Evolutionary conservation across 2,797 vertebrate genomes (phyloP).

Genomic region (Ptychadena robeensis): DNA sequence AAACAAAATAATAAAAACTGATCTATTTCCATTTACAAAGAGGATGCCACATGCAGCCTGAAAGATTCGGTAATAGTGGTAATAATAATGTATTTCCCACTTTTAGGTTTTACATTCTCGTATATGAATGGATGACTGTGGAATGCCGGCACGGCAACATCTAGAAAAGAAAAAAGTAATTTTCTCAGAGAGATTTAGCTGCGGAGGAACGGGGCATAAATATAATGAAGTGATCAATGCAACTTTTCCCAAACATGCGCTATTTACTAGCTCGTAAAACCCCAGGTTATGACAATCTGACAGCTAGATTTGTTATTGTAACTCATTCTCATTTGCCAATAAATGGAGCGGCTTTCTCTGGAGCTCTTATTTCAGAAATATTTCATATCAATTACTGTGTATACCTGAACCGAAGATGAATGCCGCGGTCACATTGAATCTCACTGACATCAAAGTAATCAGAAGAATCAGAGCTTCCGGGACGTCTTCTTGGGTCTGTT

Average conservation of each 20-base stretch:
- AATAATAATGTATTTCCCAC: slow-evolving; percentile 47
- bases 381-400: slow-evolving; percentile 55
- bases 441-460: slow-evolving; percentile 23
- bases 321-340: slow-evolving; percentile 47
- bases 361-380: slow-evolving; percentile 44
- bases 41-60: slow-evolving; percentile 4
- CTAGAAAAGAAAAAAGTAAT: slow-evolving; percentile 51
- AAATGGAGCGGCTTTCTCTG: slow-evolving; percentile 47
- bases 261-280: slow-evolving; percentile 58
- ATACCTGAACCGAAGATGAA: slow-evolving; percentile 46
- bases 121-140: slow-evolving; percentile 31
- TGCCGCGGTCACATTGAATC: slow-evolving; percentile 39
- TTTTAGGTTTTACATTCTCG: slow-evolving; percentile 30
- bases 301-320: slow-evolving; percentile 56
- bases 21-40: slow-evolving; percentile 41
- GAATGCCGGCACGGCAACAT: slow-evolving; percentile 14
- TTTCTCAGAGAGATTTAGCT: slow-evolving; percentile 51
- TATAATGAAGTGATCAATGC: slow-evolving; percentile 60
- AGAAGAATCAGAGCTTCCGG: slow-evolving; percentile 10
- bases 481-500: background rate
- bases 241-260: slow-evolving; percentile 54
- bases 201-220: slow-evolving; percentile 49
- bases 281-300: slow-evolving; percentile 60
- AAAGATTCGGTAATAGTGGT: slow-evolving; percentile 25
- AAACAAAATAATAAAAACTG: slow-evolving; percentile 26